Evolutionary conservation across 2,888 invertebrate species (phyloP).

Genomic region (Clistopyga incitator): DNA sequence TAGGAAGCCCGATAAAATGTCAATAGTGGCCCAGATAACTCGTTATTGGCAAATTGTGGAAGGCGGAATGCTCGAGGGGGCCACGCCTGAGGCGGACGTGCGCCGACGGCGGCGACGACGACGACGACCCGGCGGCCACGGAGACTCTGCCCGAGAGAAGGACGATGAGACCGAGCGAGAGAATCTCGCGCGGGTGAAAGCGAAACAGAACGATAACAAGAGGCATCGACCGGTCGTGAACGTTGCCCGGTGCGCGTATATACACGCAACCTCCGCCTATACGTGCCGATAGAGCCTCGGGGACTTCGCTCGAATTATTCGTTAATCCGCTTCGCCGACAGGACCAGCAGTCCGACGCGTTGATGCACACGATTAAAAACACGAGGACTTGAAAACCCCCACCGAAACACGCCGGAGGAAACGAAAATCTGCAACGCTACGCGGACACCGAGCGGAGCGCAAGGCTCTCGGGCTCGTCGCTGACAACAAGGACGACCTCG

Average conservation of each 20-base stretch:
- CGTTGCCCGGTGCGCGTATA: conserved; percentile 73
- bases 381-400: neutral
- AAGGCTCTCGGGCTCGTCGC: too few species aligned
- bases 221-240: conserved; percentile 74
- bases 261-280: neutral
- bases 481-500: neutral
- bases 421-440: conserved; percentile 15
- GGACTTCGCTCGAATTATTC: conserved; percentile 71
- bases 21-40: neutral
- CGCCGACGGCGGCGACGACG: too few species aligned
- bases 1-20: neutral
- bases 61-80: conserved; percentile 12
- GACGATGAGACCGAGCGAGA: conserved; percentile 52
- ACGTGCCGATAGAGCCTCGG: conserved; percentile 41
- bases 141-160: conserved; percentile 38
- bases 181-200: conserved; percentile 54
- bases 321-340: conserved; percentile 67
- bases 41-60: neutral
- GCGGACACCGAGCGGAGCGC: neutral
- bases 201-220: conserved; percentile 71
- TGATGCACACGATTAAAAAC: conserved; percentile 21
- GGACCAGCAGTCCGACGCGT: conserved; percentile 8
- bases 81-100: conserved; percentile 66
- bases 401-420: neutral
- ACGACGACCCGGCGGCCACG: conserved; percentile 41